Percentiles rank a stretch among this genome's conserved stretches.
Evolutionary conservation across 2,888 invertebrate species (phyloP).

Genomic region (Xanthia togata): DNA sequence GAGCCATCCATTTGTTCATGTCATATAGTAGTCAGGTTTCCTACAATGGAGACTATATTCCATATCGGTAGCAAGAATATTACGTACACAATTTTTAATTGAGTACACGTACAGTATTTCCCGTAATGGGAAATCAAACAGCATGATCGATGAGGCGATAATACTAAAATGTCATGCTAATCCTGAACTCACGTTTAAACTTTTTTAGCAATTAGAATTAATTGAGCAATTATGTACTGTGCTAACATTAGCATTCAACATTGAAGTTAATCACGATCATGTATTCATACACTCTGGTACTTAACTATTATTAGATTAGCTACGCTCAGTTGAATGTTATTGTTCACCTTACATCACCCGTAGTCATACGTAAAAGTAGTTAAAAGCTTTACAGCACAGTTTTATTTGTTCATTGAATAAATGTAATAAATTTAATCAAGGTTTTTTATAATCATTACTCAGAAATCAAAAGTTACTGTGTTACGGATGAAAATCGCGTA

Average conservation of each 20-base stretch:
- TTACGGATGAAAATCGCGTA: constrained; percentile 44
- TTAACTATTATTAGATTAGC: constrained; percentile 60
- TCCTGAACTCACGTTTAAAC: constrained; percentile 12
- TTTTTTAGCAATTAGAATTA: constrained; percentile 51
- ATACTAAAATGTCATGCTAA: constrained; percentile 33
- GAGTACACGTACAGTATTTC: neutral
- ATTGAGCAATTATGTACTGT: constrained; percentile 62
- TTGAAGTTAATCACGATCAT: constrained; percentile 43
- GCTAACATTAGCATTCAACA: constrained; percentile 62
- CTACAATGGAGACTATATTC: neutral
- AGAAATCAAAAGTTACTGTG: constrained; percentile 24
- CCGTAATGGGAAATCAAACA: neutral
- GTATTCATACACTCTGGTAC: constrained; percentile 54
- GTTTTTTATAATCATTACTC: constrained; percentile 20
- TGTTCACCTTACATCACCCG: constrained; percentile 42
- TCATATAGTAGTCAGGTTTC: neutral
- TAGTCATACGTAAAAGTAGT: constrained; percentile 37
- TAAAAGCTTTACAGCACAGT: constrained; percentile 33
- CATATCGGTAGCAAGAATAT: neutral
- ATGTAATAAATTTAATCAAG: constrained; percentile 52
- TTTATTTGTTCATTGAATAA: constrained; percentile 50
- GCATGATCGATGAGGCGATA: constrained; percentile 23
- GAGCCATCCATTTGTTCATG: neutral
- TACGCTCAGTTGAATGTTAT: constrained; percentile 59
- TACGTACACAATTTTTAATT: neutral